Conservation (phyloP, 2,797 vertebrate species). For the Orientallactaga sibirica region DNA sequence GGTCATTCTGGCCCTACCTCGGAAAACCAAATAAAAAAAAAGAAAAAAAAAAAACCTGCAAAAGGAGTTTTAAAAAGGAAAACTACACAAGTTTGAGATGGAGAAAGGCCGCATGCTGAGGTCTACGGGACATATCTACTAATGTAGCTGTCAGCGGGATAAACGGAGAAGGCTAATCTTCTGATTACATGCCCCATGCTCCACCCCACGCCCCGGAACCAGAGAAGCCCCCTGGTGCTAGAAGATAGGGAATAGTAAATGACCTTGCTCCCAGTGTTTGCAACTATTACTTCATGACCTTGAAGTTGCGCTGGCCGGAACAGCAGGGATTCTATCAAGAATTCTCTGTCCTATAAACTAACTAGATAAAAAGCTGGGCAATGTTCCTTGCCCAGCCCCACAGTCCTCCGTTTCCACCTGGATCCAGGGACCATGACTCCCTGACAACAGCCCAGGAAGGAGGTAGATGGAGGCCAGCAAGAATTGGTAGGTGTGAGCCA, state of each 20-base stretch:
- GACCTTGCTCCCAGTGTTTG: neutral
- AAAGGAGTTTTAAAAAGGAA: neutral
- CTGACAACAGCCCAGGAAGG: neutral
- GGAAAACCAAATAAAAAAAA: no score
- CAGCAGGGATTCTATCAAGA: conserved; percentile 9
- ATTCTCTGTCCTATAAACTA: neutral
- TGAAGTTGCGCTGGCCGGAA: neutral
- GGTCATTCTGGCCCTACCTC: no score
- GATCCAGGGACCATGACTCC: neutral
- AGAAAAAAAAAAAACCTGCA: no score
- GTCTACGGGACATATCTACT: neutral
- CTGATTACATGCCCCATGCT: neutral
- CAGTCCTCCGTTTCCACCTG: neutral
- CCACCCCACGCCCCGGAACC: neutral
- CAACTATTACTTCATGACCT: neutral
- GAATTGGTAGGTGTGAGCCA: no score
- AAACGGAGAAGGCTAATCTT: neutral
- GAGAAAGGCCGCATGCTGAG: neutral
- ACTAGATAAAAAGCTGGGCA: neutral
- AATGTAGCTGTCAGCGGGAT: neutral
- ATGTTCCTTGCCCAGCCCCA: neutral
- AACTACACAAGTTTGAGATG: neutral
- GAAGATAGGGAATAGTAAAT: neutral
- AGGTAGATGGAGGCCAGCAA: neutral
- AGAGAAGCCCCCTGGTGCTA: neutral